Evolutionary conservation across 2,797 vertebrate genomes (phyloP), one percentile per base, ranked within the genome.

Genomic region (Pipistrellus pygmaeus): DNA sequence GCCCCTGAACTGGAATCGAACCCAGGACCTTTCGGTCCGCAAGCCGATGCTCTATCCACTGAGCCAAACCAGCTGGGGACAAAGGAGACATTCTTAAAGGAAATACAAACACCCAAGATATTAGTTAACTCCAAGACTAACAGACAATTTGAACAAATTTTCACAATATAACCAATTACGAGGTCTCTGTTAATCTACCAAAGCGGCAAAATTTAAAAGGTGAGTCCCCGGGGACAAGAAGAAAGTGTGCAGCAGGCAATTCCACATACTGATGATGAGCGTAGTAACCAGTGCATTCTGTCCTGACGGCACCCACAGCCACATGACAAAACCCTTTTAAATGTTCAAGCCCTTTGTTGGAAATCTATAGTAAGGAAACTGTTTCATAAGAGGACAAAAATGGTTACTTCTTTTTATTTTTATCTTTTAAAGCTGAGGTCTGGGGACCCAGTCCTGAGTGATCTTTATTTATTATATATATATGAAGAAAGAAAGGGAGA

Each of bases 381-480:
- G 73, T 41, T 77, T 93, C 73, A 83, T 4, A 77, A 73, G 91
- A 66, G 27, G 71, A 78, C 14, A 83, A 83, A 86, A 78, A 82
- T 30, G 6, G 46, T 62, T 32, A 64, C 30, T 88, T 93, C 30
- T 72, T 91, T 71, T 83, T 62, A 55, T 23, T 55, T 55, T 55
- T 55, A 55, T 23, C 13, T 30, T 62, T 62, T 62, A 14, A 62
- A 62, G 60, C 60, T 62, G 60, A 27, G 5, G 25, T 62, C 25
- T 62, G 57, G 25, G 12, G 57, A 62, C 57, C 25, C 57, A 62
- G 25, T 62, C 57, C 27, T 62, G 57, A 62, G 60, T 62, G 60
- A 30, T 27, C 25, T 62, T 62, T 14, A 62, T 30, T 30, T 62
- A 30, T 62, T 57, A 25, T 57, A 12, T 60, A 27, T 62, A 30